Evolutionary conservation across 35 echinoderm and acorn worm species (phyloP).

Genomic region (Anneissia japonica): DNA sequence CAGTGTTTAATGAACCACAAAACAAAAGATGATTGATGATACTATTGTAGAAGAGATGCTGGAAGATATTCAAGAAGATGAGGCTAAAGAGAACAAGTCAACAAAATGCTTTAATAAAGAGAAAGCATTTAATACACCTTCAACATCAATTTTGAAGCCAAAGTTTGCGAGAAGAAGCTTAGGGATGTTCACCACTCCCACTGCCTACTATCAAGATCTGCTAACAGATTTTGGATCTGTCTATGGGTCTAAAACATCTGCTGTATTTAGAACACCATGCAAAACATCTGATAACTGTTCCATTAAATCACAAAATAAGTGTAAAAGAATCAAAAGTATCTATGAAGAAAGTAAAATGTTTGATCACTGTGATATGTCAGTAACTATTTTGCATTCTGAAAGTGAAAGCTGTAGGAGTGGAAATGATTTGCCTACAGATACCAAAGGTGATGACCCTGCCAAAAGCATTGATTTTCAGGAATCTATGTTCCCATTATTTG

Average conservation of each 20-base stretch:
- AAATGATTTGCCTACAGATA: no score
- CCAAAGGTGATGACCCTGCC: no score
- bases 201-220: neutral
- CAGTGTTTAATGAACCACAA: no score
- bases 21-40: neutral
- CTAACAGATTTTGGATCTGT: neutral
- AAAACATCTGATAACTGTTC: neutral
- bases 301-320: neutral
- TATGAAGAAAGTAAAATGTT: neutral
- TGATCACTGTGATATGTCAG: no score
- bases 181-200: neutral
- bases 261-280: neutral
- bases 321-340: neutral
- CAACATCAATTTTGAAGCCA: neutral
- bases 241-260: neutral
- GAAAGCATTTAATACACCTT: neutral
- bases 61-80: neutral
- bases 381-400: no score
- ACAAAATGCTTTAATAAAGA: neutral
- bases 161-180: neutral
- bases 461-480: no score
- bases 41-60: neutral
- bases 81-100: neutral
- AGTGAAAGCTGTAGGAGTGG: no score
- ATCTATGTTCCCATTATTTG: no score